Evolutionary conservation across 2,888 invertebrate species (phyloP).

Genomic region (Phalangium opilio): DNA sequence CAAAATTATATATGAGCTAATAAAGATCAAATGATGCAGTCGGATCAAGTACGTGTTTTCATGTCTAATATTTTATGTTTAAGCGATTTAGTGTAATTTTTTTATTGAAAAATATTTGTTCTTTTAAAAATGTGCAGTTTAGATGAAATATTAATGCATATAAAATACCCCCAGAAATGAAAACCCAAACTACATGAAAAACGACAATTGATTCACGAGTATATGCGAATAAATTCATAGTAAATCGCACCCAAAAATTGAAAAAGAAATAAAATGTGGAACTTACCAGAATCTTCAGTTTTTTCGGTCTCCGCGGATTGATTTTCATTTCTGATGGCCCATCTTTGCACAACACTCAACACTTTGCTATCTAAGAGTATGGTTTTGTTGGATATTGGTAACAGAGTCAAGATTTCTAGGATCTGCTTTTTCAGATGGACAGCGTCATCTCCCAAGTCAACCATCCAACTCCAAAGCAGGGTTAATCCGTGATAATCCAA

Average conservation of each 20-base stretch:
- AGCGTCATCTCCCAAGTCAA: slow-evolving; percentile 38
- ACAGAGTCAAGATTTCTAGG: slow-evolving; percentile 60
- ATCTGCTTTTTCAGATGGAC: slow-evolving; percentile 35
- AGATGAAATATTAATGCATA: too few relatives aligned
- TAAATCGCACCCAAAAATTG: too few relatives aligned
- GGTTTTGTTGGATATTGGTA: slow-evolving; percentile 86
- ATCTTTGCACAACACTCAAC: slow-evolving; percentile 63
- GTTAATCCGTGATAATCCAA: slow-evolving; percentile 71
- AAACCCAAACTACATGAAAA: not conserved
- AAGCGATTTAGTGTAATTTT: too few relatives aligned
- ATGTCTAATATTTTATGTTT: too few relatives aligned
- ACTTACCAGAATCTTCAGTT: slow-evolving; percentile 3
- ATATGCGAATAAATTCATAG: too few relatives aligned
- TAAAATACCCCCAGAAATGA: not conserved
- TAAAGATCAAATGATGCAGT: too few relatives aligned
- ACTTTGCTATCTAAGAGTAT: slow-evolving; percentile 85
- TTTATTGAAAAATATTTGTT: too few relatives aligned
- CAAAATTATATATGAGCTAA: too few relatives aligned
- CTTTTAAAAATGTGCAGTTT: too few relatives aligned
- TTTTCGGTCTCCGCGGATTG: slow-evolving; percentile 4
- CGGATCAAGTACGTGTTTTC: too few relatives aligned
- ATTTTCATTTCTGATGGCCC: slow-evolving; percentile 40
- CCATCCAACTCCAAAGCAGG: slow-evolving; percentile 84
- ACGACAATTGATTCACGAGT: too few relatives aligned
- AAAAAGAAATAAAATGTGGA: too few relatives aligned